Conservation (phyloP, 2,113 vertebrate species). For the Colinus virginianus region DNA sequence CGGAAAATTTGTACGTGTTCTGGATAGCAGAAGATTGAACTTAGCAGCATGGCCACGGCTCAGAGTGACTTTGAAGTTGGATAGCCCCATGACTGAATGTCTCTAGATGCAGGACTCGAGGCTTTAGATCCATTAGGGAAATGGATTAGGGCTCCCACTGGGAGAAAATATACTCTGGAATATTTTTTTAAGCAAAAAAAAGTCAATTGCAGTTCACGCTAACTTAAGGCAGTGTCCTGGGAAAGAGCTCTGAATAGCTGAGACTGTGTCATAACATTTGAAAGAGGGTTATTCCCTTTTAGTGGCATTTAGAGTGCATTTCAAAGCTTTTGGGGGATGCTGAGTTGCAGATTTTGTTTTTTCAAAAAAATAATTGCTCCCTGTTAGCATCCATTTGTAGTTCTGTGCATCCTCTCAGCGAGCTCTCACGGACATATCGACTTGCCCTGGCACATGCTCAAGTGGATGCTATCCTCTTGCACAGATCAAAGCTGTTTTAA, state of each 20-base stretch:
- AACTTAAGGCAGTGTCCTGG: conserved; percentile 18
- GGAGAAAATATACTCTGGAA: conserved; percentile 16
- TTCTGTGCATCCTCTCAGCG: not conserved
- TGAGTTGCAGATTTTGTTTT: not conserved
- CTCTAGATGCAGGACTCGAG: not conserved
- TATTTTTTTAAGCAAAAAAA: not conserved
- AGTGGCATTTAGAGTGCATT: not conserved
- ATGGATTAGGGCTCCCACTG: not conserved
- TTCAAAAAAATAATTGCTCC: not conserved
- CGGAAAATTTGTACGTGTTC: not conserved
- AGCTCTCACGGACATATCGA: not conserved
- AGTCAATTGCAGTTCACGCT: conserved; percentile 6
- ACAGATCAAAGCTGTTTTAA: not conserved
- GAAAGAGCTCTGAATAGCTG: conserved; percentile 28
- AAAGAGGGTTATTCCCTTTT: not conserved
- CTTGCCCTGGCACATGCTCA: not conserved
- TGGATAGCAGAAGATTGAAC: not conserved
- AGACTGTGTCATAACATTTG: not conserved
- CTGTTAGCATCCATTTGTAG: not conserved
- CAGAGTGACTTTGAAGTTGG: not conserved
- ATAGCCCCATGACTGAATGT: not conserved
- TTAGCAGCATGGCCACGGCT: not conserved
- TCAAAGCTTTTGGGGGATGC: not conserved
- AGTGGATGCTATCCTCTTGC: not conserved
- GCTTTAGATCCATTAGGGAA: not conserved